Evolutionary conservation across 2,113 vertebrate species (phyloP), one percentile per base, ranked within the genome.

Genomic region (Brachyhypopomus occidentalis): DNA sequence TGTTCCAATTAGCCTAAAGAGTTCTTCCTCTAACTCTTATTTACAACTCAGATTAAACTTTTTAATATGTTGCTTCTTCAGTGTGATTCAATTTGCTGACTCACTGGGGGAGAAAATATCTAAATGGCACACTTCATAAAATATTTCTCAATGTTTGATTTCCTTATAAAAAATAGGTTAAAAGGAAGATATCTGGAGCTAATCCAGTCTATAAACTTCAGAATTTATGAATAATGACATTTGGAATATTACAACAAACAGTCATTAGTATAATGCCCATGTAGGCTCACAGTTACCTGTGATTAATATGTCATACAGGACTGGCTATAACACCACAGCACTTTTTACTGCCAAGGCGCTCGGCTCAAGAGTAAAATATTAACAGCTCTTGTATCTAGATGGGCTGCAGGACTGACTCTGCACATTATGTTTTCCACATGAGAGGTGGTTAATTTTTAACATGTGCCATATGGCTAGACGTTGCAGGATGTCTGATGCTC

Each of bases 51-150:
- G 23, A 45, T 58, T 82, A 75, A 79, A 71, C 23, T 45, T 66
- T 3, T 82, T 72, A 71, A 74, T 81, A 64, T 69, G 59, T 74
- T 69, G 34, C 78, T 73, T 36, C 56, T 72, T 77, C 20, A 74
- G 77, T 41, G 56, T 34, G 74, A 84, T 84, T 77, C 67, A 84
- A 58, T 84, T 81, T 80, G 75, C 38, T 77, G 59, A 59, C 64
- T 70, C 60, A 62, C 72, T 52, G 23, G 55, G 71, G 52, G 19
- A 76, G 70, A 67, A 63, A 63, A 23, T 17, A 73, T 77, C 74
- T 63, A 62, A 55, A 76, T 63, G 25, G 27, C 23, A 63, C 67
- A 64, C 38, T 41, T 75, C 45, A 67, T 70, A 55, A 84, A 71
- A 78, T 80, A 41, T 62, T 80, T 27, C 74, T 41, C 36, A 22